These are phyloP conservation scores for Idaea dimidiata DNA, from an alignment of 2,888 invertebrate species.

Conservation along the genomic window DNA sequence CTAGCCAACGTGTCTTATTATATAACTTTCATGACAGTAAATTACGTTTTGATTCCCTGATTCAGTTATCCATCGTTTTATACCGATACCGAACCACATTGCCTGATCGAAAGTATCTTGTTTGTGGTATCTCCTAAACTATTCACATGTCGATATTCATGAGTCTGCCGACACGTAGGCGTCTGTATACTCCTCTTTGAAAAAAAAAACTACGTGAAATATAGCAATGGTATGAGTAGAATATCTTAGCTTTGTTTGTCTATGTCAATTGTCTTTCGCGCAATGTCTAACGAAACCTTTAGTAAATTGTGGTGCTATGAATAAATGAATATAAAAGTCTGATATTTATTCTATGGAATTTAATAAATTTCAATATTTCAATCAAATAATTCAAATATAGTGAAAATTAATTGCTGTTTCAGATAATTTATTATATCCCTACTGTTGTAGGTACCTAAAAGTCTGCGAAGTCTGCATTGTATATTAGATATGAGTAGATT, in stretches of 20 bases:
- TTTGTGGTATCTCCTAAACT: constrained; percentile 24
- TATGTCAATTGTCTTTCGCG: background rate
- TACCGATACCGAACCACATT: background rate
- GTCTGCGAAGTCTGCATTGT: too few relatives aligned
- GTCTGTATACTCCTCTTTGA: constrained; percentile 2
- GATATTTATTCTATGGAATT: background rate
- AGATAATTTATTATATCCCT: background rate
- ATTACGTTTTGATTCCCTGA: too few relatives aligned
- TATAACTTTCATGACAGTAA: too few relatives aligned
- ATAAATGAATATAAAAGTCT: background rate
- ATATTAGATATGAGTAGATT: too few relatives aligned
- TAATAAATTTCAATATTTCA: background rate
- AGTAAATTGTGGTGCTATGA: background rate
- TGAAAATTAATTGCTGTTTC: background rate
- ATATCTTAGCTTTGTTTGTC: background rate
- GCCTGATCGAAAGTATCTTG: background rate
- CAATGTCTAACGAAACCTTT: background rate
- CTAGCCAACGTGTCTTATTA: too few relatives aligned
- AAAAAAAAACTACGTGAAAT: constrained; percentile 9
- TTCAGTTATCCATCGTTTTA: background rate
- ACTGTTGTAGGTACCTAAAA: too few relatives aligned
- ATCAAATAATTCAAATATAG: background rate
- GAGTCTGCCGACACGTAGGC: constrained; percentile 18
- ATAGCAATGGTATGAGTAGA: constrained; percentile 1
- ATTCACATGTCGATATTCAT: constrained; percentile 32